Conservation (phyloP, 2,113 vertebrate genomes). For the Thamnophis sirtalis region DNA sequence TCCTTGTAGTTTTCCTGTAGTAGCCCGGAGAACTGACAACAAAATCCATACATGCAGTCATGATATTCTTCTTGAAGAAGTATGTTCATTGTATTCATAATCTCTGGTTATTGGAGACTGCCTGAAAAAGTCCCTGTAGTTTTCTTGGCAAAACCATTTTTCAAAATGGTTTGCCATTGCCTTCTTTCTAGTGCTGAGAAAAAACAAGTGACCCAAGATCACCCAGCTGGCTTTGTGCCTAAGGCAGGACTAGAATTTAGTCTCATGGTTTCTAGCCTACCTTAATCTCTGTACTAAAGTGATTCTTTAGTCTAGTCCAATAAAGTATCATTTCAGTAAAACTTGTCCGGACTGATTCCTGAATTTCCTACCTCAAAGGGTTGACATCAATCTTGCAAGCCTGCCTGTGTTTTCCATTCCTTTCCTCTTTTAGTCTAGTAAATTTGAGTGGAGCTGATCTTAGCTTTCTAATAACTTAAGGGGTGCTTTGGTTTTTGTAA, state of each 20-base stretch:
- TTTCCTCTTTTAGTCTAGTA: neutral
- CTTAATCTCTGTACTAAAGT: no score
- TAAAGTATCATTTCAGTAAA: neutral
- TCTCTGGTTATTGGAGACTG: no score
- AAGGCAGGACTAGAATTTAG: no score
- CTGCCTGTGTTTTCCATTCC: neutral
- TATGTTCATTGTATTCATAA: slow-evolving; percentile 52
- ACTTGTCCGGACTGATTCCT: neutral
- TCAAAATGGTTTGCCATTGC: no score
- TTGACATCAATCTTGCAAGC: neutral
- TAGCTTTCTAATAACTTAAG: neutral
- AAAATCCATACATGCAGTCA: slow-evolving; percentile 70
- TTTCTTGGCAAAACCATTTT: no score
- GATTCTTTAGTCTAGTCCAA: neutral
- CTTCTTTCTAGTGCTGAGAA: no score
- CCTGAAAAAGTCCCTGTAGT: no score
- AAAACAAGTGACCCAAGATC: no score
- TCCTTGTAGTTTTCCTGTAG: no score
- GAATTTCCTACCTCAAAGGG: neutral
- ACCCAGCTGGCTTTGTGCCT: no score
- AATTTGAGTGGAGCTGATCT: neutral
- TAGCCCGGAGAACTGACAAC: slow-evolving; percentile 80
- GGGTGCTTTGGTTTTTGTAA: neutral
- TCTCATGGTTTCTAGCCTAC: no score
- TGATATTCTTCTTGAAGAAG: slow-evolving; percentile 84